phyloP scores from a whole-genome alignment of 2,113 vertebrate species.

The Tylochromis polylepis region DNA sequence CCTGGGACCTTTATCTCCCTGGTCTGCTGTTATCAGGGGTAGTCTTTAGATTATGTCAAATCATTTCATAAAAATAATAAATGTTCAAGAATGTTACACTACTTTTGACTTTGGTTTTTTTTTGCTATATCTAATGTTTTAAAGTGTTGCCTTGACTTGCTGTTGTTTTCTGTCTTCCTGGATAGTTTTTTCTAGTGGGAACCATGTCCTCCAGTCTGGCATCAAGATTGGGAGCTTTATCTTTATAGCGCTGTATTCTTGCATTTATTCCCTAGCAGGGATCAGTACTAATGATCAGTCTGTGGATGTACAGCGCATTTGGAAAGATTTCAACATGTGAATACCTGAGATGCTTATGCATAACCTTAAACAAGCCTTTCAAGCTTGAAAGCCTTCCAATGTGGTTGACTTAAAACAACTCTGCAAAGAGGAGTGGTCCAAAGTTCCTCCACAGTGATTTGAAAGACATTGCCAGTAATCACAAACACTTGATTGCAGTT shows the following conservation, averaged over 20 bases:
- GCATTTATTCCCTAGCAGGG: not conserved
- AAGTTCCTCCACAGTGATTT: not conserved
- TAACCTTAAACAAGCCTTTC: not conserved
- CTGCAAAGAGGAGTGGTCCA: not conserved
- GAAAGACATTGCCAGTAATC: not conserved
- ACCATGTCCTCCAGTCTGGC: not conserved
- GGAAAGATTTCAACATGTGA: not conserved
- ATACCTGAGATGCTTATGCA: not conserved
- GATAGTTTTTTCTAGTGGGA: not conserved
- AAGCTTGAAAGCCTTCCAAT: not conserved
- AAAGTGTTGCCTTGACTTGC: not conserved
- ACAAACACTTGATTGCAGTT: not conserved
- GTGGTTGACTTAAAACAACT: not conserved
- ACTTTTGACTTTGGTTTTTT: not conserved
- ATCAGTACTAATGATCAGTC: not conserved
- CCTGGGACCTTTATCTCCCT: not conserved
- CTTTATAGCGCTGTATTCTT: not conserved
- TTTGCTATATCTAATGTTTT: not conserved
- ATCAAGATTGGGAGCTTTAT: not conserved
- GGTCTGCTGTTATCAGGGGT: constrained; percentile 24
- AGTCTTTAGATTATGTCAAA: constrained; percentile 28
- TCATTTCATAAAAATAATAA: constrained; percentile 63
- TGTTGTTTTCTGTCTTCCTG: not conserved
- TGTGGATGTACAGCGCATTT: not conserved
- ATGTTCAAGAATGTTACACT: constrained; percentile 46